These are phyloP conservation scores for Hassar affinis DNA, from an alignment of 2,113 vertebrate genomes.

Conservation along the genomic window DNA sequence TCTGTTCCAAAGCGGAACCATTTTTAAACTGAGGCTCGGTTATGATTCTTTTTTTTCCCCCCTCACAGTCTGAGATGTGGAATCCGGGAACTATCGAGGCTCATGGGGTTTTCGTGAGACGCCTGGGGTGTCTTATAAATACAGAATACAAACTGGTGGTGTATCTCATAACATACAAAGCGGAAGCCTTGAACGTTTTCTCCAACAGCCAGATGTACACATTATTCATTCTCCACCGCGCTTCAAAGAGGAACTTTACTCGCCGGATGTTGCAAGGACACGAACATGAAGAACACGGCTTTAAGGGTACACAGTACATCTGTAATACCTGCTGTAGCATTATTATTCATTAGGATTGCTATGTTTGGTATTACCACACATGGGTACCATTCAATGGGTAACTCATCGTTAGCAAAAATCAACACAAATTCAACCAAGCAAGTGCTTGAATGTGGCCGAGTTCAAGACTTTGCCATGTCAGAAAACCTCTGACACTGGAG, in stretches of 20 bases:
- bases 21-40: conserved; percentile 47
- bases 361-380: not conserved
- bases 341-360: not conserved
- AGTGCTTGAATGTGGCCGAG: not conserved
- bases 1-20: conserved; percentile 55
- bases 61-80: conserved; percentile 46
- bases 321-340: not conserved
- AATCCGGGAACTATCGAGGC: not conserved
- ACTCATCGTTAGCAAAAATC: not conserved
- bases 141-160: not conserved
- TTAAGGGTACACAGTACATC: not conserved
- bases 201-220: conserved; percentile 4
- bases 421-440: not conserved
- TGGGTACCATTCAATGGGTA: not conserved
- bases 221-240: conserved; percentile 21
- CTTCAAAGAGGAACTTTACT: not conserved
- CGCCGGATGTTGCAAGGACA: no score
- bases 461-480: no score
- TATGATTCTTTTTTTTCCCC: conserved; percentile 45
- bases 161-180: not conserved
- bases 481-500: not conserved
- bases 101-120: not conserved
- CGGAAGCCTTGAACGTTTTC: not conserved
- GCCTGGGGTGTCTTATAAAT: conserved; percentile 17
- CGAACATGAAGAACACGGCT: not conserved